phyloP scores from a whole-genome alignment of 2,888 invertebrate genomes.

The Macroteleia sp. region DNA sequence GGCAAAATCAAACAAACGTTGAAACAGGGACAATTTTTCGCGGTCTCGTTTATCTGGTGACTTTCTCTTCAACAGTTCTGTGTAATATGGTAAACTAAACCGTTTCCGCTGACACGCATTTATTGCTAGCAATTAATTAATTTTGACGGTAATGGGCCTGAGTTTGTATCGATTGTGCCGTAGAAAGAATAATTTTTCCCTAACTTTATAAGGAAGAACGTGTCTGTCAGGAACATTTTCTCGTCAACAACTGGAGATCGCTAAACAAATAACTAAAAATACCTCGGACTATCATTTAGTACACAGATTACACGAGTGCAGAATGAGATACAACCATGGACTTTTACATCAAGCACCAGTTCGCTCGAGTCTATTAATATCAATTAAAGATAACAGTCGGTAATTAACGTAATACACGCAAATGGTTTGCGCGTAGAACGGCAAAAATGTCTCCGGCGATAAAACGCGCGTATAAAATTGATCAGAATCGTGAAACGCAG shows the following conservation, averaged over 20 bases:
- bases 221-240: not conserved
- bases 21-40: slow-evolving; percentile 11
- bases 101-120: not conserved
- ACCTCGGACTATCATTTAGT: not conserved
- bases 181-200: not conserved
- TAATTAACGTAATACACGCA: slow-evolving; percentile 58
- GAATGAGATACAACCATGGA: slow-evolving; percentile 37
- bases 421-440: slow-evolving; percentile 40
- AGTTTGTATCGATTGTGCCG: not conserved
- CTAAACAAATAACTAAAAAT: slow-evolving; percentile 9
- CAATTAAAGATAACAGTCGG: slow-evolving; percentile 60
- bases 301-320: slow-evolving; percentile 39
- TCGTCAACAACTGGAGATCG: slow-evolving; percentile 28
- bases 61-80: not conserved
- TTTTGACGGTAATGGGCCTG: slow-evolving; percentile 17
- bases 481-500: slow-evolving; percentile 38
- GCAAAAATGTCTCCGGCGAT: slow-evolving; percentile 45
- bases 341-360: slow-evolving; percentile 22
- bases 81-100: not conserved
- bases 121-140: slow-evolving; percentile 8
- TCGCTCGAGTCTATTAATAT: slow-evolving; percentile 57
- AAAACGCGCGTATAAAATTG: slow-evolving; percentile 49
- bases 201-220: not conserved
- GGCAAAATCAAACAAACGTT: not conserved
- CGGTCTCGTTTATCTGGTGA: not conserved